Evolutionary conservation across 2,113 vertebrate species (phyloP), one percentile per base, ranked within the genome.

Genomic region (Glaucidium brasilianum): DNA sequence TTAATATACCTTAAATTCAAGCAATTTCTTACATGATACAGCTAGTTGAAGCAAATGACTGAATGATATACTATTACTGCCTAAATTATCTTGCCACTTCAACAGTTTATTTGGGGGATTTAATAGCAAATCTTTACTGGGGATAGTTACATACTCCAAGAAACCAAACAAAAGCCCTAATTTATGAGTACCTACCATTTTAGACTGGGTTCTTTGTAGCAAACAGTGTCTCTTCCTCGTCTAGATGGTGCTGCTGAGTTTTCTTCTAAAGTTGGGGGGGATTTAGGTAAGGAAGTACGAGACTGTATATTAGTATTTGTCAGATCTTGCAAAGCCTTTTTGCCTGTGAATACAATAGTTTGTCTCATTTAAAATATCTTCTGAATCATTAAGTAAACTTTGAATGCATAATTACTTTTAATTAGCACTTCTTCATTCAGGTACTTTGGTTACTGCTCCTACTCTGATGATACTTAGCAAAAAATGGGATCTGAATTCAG

Each of bases 181-280:
- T 63, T 58, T 67, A 53, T 7, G 1, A 56, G 77, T 43, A 96
- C 95, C 74, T 81, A 98, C 98, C 81, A 18, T 16, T 20, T 52
- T 26, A 98, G 67, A 22, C 0, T 97, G 37, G 98, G 98, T 53
- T 98, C 98, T 90, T 97, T 98, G 64, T 98, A 97, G 86, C 27
- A 94, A 79, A 98, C 5, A 60, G 63, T 67, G 11, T 68, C 3
- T 87, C 92, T 96, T 66, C 8, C 68, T 80, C 96, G 95, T 90
- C 93, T 97, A 73, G 69, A 7, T 43, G 27, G 47, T 67, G 12
- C 45, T 78, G 87, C 69, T 63, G 69, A 94, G 13, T 66, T 69
- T 66, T 86, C 95, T 93, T 96, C 93, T 55, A 12, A 76, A 29
- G 58, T 79, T 56, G 67, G 82, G 71, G 88, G 59, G 47, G 84